Conservation (phyloP, 2,113 vertebrate genomes). For the Corythornis cristatus region DNA sequence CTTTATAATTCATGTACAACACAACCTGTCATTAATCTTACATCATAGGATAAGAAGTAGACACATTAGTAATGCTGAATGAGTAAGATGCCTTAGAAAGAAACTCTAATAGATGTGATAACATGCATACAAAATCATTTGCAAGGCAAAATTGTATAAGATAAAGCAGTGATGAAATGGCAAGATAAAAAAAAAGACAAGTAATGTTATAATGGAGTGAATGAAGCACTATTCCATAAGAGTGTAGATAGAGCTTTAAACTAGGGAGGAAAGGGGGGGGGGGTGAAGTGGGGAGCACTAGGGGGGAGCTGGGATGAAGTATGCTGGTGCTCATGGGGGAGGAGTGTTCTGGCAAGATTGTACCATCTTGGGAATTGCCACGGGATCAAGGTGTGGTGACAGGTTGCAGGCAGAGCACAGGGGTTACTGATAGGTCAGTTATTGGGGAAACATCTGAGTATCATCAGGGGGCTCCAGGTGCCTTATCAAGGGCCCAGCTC, state of each 20-base stretch:
- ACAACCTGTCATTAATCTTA: conserved; percentile 33
- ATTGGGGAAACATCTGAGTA: too few species aligned
- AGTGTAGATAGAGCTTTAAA: neutral
- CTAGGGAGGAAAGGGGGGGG: too few species aligned
- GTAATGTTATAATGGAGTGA: neutral
- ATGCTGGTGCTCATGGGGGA: too few species aligned
- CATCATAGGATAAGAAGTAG: conserved; percentile 1
- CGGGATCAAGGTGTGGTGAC: too few species aligned
- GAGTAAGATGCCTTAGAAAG: conserved; percentile 10
- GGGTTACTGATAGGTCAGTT: too few species aligned
- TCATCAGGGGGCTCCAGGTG: too few species aligned
- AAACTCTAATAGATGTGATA: neutral
- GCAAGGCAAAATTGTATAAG: neutral
- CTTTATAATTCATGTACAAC: conserved; percentile 17
- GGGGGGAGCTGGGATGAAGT: too few species aligned
- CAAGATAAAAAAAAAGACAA: neutral
- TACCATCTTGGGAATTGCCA: too few species aligned
- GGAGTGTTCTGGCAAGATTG: too few species aligned
- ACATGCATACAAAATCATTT: neutral
- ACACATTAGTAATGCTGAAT: neutral
- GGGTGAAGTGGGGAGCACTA: too few species aligned
- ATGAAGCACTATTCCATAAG: neutral
- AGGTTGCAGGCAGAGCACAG: too few species aligned
- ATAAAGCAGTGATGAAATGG: neutral
- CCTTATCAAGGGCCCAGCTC: too few species aligned